Percentiles rank a stretch among this genome's conserved stretches.
phyloP scores from a whole-genome alignment of 2,113 vertebrate species.

The Chauna torquata region DNA sequence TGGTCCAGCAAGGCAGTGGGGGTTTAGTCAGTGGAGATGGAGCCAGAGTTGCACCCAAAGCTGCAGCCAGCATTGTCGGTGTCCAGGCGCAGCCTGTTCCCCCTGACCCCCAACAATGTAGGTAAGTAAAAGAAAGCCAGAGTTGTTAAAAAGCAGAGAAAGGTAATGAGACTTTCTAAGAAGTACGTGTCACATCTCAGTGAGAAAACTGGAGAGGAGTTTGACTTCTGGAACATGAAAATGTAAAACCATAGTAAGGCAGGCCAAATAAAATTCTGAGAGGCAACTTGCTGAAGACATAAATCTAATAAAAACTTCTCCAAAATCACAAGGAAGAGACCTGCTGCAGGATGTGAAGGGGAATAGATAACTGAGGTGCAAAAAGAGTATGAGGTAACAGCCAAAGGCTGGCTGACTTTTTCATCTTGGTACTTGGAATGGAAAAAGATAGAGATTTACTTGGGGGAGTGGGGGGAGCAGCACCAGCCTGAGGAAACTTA shows the following conservation, averaged over 20 bases:
- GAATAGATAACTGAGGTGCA: not conserved
- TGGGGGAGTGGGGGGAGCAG: not conserved
- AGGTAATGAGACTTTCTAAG: not conserved
- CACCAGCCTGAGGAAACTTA: not conserved
- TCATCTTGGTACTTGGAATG: rapidly evolving
- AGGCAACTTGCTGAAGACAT: not conserved
- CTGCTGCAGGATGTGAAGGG: not conserved
- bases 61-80: not conserved
- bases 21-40: not conserved
- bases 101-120: not conserved
- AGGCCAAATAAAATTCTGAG: not conserved
- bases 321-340: not conserved
- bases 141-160: not conserved
- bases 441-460: not conserved
- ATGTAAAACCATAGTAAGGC: not conserved
- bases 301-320: not conserved
- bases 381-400: not conserved
- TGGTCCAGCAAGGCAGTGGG: not conserved
- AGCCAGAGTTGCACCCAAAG: not conserved
- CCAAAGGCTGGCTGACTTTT: not conserved
- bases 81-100: not conserved
- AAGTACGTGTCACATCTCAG: rapidly evolving
- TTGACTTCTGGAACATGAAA: not conserved
- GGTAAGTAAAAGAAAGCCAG: not conserved
- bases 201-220: not conserved